These are phyloP conservation scores for Nothobranchius furzeri DNA, from an alignment of 2,113 vertebrate species.

Conservation along the genomic window DNA sequence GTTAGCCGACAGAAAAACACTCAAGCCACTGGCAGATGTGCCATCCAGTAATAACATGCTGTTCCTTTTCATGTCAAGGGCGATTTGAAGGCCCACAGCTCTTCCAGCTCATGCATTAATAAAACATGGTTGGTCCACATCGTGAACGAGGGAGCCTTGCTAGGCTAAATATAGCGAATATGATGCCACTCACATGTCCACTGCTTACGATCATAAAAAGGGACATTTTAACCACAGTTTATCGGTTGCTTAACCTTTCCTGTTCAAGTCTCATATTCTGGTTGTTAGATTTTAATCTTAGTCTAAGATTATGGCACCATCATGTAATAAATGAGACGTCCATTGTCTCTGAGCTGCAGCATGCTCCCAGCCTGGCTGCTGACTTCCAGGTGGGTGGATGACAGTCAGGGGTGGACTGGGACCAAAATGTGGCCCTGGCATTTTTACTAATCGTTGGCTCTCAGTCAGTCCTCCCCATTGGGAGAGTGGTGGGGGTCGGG, in stretches of 20 bases:
- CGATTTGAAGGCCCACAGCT: conserved; percentile 56
- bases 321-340: conserved; percentile 17
- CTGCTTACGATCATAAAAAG: neutral
- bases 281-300: neutral
- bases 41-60: conserved; percentile 25
- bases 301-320: conserved; percentile 24
- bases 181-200: conserved; percentile 8
- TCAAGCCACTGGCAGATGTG: conserved; percentile 28
- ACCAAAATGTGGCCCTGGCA: no score
- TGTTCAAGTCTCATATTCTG: no score
- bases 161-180: conserved; percentile 14
- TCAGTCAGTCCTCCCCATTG: no score
- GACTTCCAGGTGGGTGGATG: conserved; percentile 50
- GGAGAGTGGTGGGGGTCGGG: no score
- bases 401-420: no score
- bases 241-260: no score
- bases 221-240: neutral
- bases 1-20: conserved; percentile 59
- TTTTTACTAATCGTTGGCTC: no score
- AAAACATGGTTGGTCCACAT: conserved; percentile 7
- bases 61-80: conserved; percentile 49
- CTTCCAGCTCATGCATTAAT: conserved; percentile 24
- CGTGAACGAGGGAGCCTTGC: neutral
- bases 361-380: conserved; percentile 17
- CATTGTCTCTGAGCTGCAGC: conserved; percentile 22